phyloP scores from a whole-genome alignment of 2,888 invertebrate genomes.

The Acrocera orbiculus region DNA sequence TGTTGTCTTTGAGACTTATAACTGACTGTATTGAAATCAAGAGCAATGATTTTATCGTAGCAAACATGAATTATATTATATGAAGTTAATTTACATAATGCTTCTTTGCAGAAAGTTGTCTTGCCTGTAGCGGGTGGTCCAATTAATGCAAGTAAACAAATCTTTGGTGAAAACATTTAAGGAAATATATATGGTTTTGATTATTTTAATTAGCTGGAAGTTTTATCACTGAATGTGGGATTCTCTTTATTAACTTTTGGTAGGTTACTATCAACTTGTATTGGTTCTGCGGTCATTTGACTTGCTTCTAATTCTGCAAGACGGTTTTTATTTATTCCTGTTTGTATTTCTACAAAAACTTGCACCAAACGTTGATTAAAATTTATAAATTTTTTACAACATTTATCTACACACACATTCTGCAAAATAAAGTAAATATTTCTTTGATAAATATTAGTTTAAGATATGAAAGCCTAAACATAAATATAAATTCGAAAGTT shows the following conservation, averaged over 20 bases:
- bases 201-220: neutral
- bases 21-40: neutral
- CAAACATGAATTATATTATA: conserved; percentile 21
- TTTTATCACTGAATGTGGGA: neutral
- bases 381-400: conserved; percentile 28
- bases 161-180: neutral
- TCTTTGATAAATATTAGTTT: conserved; percentile 11
- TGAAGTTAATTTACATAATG: conserved; percentile 10
- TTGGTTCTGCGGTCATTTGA: conserved; percentile 11
- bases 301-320: conserved; percentile 22
- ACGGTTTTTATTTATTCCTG: conserved; percentile 24
- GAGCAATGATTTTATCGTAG: conserved; percentile 19
- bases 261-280: neutral
- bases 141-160: conserved; percentile 20
- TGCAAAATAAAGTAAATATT: conserved; percentile 12
- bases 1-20: conserved; percentile 16
- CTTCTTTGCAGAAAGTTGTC: conserved; percentile 18
- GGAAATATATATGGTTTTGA: neutral
- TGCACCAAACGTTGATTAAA: conserved; percentile 30
- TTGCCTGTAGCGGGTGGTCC: conserved; percentile 27
- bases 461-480: too few species aligned
- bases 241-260: conserved; percentile 6
- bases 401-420: conserved; percentile 24
- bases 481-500: too few species aligned
- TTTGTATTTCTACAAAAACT: conserved; percentile 29